phyloP scores from a whole-genome alignment of 2,797 vertebrate species.

The Malurus splendens region DNA sequence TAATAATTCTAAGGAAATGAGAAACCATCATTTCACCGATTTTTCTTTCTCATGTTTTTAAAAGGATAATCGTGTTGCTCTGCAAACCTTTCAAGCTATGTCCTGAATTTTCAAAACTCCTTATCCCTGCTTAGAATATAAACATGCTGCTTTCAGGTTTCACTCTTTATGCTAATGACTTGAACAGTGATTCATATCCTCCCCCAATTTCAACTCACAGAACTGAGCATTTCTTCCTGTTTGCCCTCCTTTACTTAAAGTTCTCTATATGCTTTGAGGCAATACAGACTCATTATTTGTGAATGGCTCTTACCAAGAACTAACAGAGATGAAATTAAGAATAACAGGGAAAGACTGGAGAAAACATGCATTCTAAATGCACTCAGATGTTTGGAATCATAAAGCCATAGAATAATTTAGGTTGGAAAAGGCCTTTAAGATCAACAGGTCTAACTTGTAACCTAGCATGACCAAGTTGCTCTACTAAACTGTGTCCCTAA shows the following conservation, averaged over 20 bases:
- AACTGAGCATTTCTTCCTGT: not conserved
- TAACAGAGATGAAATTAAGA: not conserved
- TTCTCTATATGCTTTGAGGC: not conserved
- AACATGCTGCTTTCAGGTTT: not conserved
- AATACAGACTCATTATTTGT: not conserved
- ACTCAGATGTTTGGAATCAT: not conserved
- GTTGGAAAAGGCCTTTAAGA: not conserved
- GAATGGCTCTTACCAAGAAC: not conserved
- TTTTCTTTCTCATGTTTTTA: not conserved
- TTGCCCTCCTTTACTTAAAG: not conserved
- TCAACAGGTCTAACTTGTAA: not conserved
- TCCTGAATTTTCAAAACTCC: not conserved
- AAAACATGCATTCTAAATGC: not conserved
- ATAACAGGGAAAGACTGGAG: not conserved
- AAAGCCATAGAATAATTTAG: not conserved
- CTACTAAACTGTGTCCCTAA: not conserved
- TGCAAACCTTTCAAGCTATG: not conserved
- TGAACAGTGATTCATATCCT: rapidly evolving
- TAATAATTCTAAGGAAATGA: not conserved
- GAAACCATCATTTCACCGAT: not conserved
- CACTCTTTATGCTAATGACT: not conserved
- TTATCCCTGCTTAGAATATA: not conserved
- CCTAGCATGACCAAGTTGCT: not conserved
- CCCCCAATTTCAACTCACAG: not conserved
- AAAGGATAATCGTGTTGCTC: not conserved